Conservation (phyloP, 1,140 invertebrate species). For the Zaprionus davidi region DNA sequence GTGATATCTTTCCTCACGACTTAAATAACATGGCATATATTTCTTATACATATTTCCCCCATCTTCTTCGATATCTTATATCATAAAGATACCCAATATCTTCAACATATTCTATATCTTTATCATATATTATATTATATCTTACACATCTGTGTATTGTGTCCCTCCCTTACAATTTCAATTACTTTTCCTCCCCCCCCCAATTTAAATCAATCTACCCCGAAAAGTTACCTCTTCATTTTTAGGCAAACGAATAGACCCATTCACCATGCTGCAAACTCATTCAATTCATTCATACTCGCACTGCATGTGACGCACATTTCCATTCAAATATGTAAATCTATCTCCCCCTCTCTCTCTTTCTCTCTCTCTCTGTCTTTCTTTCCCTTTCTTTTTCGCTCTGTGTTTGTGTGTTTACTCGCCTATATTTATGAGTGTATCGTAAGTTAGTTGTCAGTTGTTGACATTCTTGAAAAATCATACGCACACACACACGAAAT, state of each 20-base stretch:
- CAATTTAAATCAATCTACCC: background rate
- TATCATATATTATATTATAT: background rate
- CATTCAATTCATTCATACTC: constrained; percentile 23
- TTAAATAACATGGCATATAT: background rate
- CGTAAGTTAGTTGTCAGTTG: constrained; percentile 63
- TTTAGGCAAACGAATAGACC: background rate
- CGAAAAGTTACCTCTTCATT: constrained; percentile 4
- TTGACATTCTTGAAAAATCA: constrained; percentile 75
- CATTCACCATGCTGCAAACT: background rate
- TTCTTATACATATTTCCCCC: background rate
- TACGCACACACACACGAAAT: constrained; percentile 27
- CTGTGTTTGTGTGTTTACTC: constrained; percentile 16
- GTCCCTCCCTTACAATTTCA: background rate
- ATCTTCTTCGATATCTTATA: background rate
- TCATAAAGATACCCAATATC: background rate
- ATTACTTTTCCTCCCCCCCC: too few species aligned
- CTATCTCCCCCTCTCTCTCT: background rate
- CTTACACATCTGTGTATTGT: background rate
- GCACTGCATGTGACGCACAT: constrained; percentile 7
- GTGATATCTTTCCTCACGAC: too few species aligned
- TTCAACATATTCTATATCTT: background rate
- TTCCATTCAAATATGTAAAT: constrained; percentile 31
- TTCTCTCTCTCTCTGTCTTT: background rate
- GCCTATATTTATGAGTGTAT: constrained; percentile 51
- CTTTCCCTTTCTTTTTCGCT: background rate